Percentiles rank a stretch among this genome's conserved stretches.
Evolutionary conservation across 2,797 vertebrate genomes (phyloP).

Genomic region (Cyclopterus lumpus): DNA sequence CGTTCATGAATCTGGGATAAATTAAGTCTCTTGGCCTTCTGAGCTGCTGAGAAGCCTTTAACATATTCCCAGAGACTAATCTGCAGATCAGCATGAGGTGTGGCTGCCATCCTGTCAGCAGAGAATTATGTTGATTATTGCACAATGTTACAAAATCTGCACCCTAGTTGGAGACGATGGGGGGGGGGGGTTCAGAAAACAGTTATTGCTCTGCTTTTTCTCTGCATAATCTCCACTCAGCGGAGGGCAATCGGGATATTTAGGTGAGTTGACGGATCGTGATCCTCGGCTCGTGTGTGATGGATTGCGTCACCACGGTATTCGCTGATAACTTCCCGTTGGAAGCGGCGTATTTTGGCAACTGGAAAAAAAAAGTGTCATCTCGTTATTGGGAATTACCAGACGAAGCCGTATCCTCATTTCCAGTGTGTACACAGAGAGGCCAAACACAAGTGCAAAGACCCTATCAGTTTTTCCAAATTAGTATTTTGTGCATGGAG

Average conservation of each 20-base stretch:
- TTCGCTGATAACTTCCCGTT: slow-evolving; percentile 54
- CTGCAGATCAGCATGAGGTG: slow-evolving; percentile 72
- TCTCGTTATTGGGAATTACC: slow-evolving; percentile 73
- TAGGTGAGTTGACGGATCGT: slow-evolving; percentile 45
- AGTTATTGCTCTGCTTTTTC: slow-evolving; percentile 38
- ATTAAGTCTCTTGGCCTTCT: slow-evolving; percentile 59
- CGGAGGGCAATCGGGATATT: slow-evolving; percentile 46
- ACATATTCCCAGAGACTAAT: slow-evolving; percentile 70
- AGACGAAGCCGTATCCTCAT: slow-evolving; percentile 46
- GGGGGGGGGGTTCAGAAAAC: slow-evolving; percentile 20
- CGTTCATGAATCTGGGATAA: slow-evolving; percentile 58
- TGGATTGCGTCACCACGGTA: slow-evolving; percentile 18
- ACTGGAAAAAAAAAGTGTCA: slow-evolving; percentile 70
- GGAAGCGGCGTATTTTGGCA: slow-evolving; percentile 40
- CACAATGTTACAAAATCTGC: slow-evolving; percentile 61
- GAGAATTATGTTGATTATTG: slow-evolving; percentile 75
- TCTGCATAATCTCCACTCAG: slow-evolving; percentile 29
- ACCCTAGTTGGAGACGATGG: not conserved
- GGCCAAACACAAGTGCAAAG: slow-evolving; percentile 58
- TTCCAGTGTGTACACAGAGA: slow-evolving; percentile 51
- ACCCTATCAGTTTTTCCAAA: slow-evolving; percentile 67
- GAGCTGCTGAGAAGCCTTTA: slow-evolving; percentile 54
- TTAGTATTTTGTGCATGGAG: slow-evolving; percentile 47
- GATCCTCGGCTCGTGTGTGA: slow-evolving; percentile 43
- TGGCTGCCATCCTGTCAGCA: slow-evolving; percentile 69